Evolutionary conservation across 2,113 vertebrate species (phyloP).

Genomic region (Myotis yumanensis): DNA sequence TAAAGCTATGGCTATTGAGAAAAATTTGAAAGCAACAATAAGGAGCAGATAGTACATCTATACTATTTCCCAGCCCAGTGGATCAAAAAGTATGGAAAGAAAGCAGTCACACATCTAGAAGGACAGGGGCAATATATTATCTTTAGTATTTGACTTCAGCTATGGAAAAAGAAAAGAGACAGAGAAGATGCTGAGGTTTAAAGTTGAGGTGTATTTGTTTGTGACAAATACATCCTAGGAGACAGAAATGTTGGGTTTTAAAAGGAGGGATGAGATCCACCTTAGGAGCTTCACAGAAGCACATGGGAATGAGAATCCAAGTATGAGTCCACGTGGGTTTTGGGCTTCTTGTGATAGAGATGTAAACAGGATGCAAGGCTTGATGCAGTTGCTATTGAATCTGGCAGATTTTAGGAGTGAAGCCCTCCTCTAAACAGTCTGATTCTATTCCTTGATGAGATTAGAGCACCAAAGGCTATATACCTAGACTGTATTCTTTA

Average conservation of each 20-base stretch:
- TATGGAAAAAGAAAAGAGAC: background rate
- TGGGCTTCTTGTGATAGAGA: background rate
- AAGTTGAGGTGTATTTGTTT: background rate
- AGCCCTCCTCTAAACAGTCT: background rate
- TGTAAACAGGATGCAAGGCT: background rate
- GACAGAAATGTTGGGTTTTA: background rate
- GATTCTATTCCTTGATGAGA: background rate
- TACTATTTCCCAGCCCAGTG: background rate
- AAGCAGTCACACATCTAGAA: background rate
- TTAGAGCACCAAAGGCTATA: background rate
- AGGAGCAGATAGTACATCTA: background rate
- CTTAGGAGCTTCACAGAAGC: background rate
- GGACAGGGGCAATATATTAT: background rate
- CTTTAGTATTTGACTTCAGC: background rate
- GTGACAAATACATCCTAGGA: background rate
- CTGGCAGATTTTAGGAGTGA: background rate
- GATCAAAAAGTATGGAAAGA: constrained; percentile 4
- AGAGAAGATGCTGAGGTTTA: background rate
- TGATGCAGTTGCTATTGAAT: background rate
- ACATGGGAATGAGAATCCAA: background rate
- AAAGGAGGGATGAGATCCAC: background rate
- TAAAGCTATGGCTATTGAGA: background rate
- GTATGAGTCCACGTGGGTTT: background rate
- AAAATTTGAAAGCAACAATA: background rate
- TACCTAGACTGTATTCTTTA: background rate